These are phyloP conservation scores for Acleris laterana DNA, from an alignment of 2,888 invertebrate species.

Conservation along the genomic window DNA sequence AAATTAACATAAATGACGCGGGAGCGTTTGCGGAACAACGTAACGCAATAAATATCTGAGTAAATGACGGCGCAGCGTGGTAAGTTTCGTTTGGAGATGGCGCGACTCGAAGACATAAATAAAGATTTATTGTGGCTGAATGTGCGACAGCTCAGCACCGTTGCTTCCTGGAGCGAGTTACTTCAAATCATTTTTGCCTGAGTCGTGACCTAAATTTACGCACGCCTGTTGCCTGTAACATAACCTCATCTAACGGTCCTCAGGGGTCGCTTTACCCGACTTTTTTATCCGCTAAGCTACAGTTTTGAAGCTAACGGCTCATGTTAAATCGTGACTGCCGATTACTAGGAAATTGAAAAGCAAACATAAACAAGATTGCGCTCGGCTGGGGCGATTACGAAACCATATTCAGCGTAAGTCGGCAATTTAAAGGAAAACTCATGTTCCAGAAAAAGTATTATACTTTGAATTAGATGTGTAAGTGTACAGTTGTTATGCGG, in stretches of 20 bases:
- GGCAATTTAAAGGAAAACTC: constrained; percentile 62
- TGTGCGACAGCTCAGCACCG: constrained; percentile 28
- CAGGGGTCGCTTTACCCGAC: constrained; percentile 26
- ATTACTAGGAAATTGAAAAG: constrained; percentile 68
- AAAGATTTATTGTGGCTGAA: constrained; percentile 57
- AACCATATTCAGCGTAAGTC: constrained; percentile 53
- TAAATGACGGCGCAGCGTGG: constrained; percentile 56
- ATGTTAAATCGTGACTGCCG: constrained; percentile 66
- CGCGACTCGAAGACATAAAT: constrained; percentile 51
- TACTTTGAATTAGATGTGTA: constrained; percentile 50
- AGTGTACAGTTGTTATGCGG: constrained; percentile 70
- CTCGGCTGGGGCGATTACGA: constrained; percentile 45
- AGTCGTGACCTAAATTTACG: constrained; percentile 31
- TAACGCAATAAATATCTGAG: constrained; percentile 68
- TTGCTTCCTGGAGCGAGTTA: constrained; percentile 32
- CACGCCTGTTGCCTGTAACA: constrained; percentile 29
- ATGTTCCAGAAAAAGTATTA: constrained; percentile 65
- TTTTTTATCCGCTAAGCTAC: constrained; percentile 39
- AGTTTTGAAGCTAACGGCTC: constrained; percentile 57
- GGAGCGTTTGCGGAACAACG: constrained; percentile 58
- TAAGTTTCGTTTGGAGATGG: constrained; percentile 56
- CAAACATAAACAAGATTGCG: constrained; percentile 56
- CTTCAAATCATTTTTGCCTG: constrained; percentile 39
- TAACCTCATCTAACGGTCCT: constrained; percentile 31
- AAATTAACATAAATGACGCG: constrained; percentile 72